phyloP scores from a whole-genome alignment of 2,888 invertebrate species.

The Synergus itoensis region DNA sequence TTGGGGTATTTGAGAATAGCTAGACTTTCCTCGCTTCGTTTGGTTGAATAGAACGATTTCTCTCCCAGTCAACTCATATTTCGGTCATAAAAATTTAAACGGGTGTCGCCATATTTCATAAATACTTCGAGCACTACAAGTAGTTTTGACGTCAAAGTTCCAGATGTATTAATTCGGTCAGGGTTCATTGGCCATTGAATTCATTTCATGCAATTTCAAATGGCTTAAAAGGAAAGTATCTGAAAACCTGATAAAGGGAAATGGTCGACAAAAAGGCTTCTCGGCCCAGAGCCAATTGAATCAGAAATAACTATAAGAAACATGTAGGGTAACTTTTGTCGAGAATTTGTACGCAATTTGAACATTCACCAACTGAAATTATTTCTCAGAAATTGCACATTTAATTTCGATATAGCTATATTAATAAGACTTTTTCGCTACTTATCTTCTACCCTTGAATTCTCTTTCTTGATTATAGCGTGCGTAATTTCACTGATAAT shows the following conservation, averaged over 20 bases:
- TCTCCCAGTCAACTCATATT: slow-evolving; percentile 24
- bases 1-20: slow-evolving; percentile 26
- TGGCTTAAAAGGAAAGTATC: neutral
- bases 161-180: neutral
- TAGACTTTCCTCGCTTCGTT: slow-evolving; percentile 48
- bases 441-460: neutral
- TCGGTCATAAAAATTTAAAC: slow-evolving; percentile 36
- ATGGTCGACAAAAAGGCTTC: neutral
- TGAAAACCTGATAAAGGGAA: neutral
- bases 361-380: no score
- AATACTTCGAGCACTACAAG: slow-evolving; percentile 10
- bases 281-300: no score
- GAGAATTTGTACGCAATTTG: no score
- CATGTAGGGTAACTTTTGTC: no score
- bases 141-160: neutral
- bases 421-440: neutral
- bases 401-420: no score
- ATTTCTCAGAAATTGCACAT: no score
- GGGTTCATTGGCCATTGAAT: neutral
- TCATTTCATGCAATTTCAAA: neutral
- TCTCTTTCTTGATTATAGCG: neutral
- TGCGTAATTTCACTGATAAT: neutral
- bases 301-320: no score
- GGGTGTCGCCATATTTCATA: slow-evolving; percentile 8
- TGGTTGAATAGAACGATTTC: slow-evolving; percentile 42